phyloP scores from a whole-genome alignment of 2,888 invertebrate genomes.

The Calephelis perditalis region DNA sequence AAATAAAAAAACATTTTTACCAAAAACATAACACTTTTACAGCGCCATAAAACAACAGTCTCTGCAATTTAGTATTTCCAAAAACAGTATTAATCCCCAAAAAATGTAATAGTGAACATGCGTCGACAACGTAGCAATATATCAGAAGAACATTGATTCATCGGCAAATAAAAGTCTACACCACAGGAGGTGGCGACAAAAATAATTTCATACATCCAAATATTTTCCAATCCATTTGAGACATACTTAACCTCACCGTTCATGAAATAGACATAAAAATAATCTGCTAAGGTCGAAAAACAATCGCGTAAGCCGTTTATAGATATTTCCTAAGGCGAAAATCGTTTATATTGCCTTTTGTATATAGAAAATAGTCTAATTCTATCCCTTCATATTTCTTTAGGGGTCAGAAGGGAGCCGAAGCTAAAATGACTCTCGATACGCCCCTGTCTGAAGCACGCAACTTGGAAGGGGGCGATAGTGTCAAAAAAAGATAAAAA shows the following conservation, averaged over 20 bases:
- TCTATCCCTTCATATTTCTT: constrained; percentile 47
- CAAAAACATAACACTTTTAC: constrained; percentile 12
- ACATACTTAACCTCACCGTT: constrained; percentile 39
- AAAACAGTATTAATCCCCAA: constrained; percentile 34
- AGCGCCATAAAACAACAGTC: constrained; percentile 16
- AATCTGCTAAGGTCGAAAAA: constrained; percentile 26
- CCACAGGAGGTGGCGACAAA: constrained; percentile 58
- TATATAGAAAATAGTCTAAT: constrained; percentile 21
- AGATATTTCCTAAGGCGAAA: background rate
- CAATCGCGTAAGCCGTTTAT: constrained; percentile 14
- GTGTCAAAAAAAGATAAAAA: constrained; percentile 78
- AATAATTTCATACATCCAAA: constrained; percentile 59
- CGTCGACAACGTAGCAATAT: constrained; percentile 47
- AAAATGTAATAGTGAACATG: constrained; percentile 54
- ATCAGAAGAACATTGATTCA: constrained; percentile 65
- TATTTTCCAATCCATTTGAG: constrained; percentile 59
- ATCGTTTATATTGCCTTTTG: constrained; percentile 11
- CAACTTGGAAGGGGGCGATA: constrained; percentile 65
- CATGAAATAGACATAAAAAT: constrained; percentile 38
- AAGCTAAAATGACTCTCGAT: constrained; percentile 62
- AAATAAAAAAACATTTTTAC: background rate
- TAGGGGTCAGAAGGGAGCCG: constrained; percentile 54
- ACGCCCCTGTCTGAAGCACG: constrained; percentile 67
- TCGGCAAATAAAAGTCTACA: constrained; percentile 55
- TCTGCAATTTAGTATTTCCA: constrained; percentile 26